phyloP scores from a whole-genome alignment of 2,888 invertebrate species.

The Piscicola geometra region DNA sequence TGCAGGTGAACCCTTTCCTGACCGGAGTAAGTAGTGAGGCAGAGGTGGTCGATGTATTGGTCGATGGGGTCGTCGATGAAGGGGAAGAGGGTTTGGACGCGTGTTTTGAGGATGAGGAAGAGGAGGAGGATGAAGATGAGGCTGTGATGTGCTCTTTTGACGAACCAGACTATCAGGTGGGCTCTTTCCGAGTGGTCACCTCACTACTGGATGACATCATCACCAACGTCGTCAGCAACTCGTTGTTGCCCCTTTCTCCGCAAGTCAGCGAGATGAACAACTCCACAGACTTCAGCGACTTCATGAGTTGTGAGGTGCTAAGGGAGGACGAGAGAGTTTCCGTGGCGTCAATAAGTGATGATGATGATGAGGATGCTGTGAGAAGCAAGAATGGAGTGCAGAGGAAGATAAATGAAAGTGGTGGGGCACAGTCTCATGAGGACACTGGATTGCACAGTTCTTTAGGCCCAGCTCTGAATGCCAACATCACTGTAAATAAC shows the following conservation, averaged over 20 bases:
- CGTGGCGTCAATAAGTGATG: constrained; percentile 50
- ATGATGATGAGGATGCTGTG: constrained; percentile 28
- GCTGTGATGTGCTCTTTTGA: not conserved
- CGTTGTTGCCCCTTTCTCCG: not conserved
- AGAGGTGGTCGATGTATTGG: not conserved
- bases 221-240: constrained; percentile 4
- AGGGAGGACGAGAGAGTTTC: constrained; percentile 30
- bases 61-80: not conserved
- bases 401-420: constrained; percentile 5
- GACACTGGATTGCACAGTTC: no score
- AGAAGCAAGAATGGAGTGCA: not conserved
- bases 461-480: not conserved
- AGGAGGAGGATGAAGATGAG: not conserved
- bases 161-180: not conserved
- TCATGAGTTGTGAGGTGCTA: not conserved
- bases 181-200: not conserved
- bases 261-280: not conserved
- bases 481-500: constrained; percentile 40
- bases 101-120: not conserved
- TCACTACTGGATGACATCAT: constrained; percentile 20
- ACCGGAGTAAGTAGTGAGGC: constrained; percentile 41
- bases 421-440: not conserved
- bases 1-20: constrained; percentile 67
- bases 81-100: not conserved
- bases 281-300: not conserved